phyloP scores from a whole-genome alignment of 2,888 invertebrate species.

The Entomobrya proxima region DNA sequence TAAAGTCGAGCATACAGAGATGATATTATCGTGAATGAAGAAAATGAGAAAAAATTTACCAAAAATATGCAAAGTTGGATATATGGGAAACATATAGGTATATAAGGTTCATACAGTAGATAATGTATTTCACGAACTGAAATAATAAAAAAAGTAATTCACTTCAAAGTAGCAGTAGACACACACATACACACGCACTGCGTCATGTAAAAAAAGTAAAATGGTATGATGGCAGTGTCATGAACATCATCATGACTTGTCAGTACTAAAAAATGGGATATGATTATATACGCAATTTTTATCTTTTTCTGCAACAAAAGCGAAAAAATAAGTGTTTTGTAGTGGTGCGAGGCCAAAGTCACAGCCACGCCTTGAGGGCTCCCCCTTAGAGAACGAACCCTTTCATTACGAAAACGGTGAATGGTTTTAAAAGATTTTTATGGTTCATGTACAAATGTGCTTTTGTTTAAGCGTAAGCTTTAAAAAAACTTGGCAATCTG shows the following conservation, averaged over 20 bases:
- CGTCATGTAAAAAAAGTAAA: slow-evolving; percentile 14
- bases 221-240: slow-evolving; percentile 8
- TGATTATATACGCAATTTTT: neutral
- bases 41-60: neutral
- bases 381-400: slow-evolving; percentile 1
- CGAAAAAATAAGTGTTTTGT: neutral
- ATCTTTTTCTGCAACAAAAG: neutral
- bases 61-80: neutral
- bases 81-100: neutral
- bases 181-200: slow-evolving; percentile 16
- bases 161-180: neutral
- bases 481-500: no score
- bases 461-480: no score
- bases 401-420: no score
- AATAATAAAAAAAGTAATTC: slow-evolving; percentile 35
- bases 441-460: no score
- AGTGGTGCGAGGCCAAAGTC: neutral
- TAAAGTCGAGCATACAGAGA: slow-evolving; percentile 23
- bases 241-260: slow-evolving; percentile 6
- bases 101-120: neutral
- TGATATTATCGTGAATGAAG: neutral
- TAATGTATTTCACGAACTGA: neutral
- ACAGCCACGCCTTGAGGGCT: slow-evolving; percentile 49
- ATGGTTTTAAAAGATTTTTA: no score
- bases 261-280: neutral